phyloP scores from a whole-genome alignment of 2,113 vertebrate species.

The Panthera uncia region DNA sequence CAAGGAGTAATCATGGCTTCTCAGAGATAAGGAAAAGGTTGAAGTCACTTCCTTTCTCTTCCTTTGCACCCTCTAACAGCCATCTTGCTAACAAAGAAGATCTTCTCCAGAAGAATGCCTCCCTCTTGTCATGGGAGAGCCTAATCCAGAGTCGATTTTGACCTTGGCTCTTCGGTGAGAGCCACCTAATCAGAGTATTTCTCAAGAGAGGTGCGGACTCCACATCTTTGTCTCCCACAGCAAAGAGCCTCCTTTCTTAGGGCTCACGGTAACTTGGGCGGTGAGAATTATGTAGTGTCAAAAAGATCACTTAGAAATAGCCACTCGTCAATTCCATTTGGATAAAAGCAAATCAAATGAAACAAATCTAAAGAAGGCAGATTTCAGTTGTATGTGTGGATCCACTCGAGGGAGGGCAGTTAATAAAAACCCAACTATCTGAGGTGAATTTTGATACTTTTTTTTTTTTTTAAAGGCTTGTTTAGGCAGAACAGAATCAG shows the following conservation, averaged over 20 bases:
- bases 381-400: neutral
- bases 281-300: conserved; percentile 36
- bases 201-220: conserved; percentile 48
- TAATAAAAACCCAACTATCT: conserved; percentile 50
- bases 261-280: neutral
- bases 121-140: conserved; percentile 29
- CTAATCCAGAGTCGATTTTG: conserved; percentile 58
- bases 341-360: conserved; percentile 47
- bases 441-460: conserved; percentile 45
- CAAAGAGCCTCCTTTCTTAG: neutral
- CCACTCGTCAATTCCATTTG: neutral
- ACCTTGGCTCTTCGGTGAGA: conserved; percentile 58
- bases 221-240: conserved; percentile 39
- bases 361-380: conserved; percentile 40
- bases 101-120: conserved; percentile 48
- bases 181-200: conserved; percentile 55
- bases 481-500: conserved; percentile 28
- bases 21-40: conserved; percentile 60
- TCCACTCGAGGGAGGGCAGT: conserved; percentile 21
- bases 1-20: conserved; percentile 50
- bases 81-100: conserved; percentile 52
- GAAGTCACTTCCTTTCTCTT: conserved; percentile 72
- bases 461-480: conserved; percentile 32
- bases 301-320: conserved; percentile 51
- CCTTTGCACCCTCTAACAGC: conserved; percentile 29